Conservation (phyloP, 2,888 invertebrate species). For the Erynnis tages region DNA sequence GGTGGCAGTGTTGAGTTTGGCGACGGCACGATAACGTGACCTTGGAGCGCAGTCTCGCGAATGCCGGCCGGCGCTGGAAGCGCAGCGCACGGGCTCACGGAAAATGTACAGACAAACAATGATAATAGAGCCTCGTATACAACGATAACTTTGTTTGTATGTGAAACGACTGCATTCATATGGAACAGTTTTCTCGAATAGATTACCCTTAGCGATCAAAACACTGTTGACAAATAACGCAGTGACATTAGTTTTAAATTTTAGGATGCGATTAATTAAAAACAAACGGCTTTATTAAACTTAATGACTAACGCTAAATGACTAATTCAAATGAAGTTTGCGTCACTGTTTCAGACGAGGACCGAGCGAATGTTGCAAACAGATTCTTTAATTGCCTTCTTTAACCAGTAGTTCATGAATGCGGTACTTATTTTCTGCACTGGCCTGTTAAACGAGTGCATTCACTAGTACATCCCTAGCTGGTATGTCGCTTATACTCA, state of each 20-base stretch:
- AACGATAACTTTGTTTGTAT: conserved; percentile 52
- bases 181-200: background rate
- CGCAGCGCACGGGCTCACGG: conserved; percentile 65
- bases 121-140: conserved; percentile 58
- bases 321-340: conserved; percentile 68
- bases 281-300: conserved; percentile 52
- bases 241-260: conserved; percentile 31
- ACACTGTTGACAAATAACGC: background rate
- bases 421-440: conserved; percentile 21
- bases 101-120: conserved; percentile 74
- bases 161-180: conserved; percentile 29
- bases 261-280: conserved; percentile 67
- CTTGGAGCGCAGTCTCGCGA: conserved; percentile 70
- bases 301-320: conserved; percentile 71
- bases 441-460: conserved; percentile 21
- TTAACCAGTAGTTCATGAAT: conserved; percentile 20
- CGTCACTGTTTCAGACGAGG: conserved; percentile 51
- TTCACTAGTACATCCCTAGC: conserved; percentile 11
- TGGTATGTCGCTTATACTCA: background rate
- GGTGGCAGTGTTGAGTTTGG: conserved; percentile 41
- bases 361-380: conserved; percentile 34
- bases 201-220: background rate
- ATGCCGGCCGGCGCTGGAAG: conserved; percentile 72
- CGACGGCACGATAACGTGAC: conserved; percentile 79
- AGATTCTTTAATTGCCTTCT: no score